A percentile compares a stretch with the other conserved stretches of the same genome.
These are phyloP conservation scores for Mobula hypostoma DNA, from an alignment of 2,113 vertebrate species.

Conservation along the genomic window DNA sequence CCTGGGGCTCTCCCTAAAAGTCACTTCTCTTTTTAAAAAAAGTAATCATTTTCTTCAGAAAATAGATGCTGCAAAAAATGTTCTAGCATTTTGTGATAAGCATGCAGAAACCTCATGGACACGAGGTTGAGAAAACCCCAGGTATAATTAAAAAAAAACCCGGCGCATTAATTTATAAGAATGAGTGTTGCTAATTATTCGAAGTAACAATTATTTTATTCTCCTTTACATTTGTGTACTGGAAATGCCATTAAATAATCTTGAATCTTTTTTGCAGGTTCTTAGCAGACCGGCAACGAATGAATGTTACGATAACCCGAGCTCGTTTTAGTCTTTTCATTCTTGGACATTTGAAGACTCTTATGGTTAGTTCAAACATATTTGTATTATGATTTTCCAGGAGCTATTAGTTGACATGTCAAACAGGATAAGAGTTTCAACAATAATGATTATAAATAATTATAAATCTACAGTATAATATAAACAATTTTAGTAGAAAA, in stretches of 20 bases:
- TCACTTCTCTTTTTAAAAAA: background rate
- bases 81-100: background rate
- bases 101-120: background rate
- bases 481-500: no score
- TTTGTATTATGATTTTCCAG: background rate
- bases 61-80: background rate
- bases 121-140: background rate
- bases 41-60: background rate
- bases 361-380: conserved; percentile 59
- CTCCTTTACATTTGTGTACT: no score
- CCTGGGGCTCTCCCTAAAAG: no score
- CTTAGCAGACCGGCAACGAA: conserved; percentile 66
- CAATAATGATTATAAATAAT: background rate
- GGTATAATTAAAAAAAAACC: background rate
- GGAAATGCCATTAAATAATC: background rate
- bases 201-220: no score
- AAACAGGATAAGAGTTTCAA: background rate
- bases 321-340: conserved; percentile 77
- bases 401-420: background rate
- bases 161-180: background rate
- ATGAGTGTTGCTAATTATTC: background rate
- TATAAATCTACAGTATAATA: background rate
- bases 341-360: conserved; percentile 66
- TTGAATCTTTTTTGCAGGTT: conserved; percentile 55
- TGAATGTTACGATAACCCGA: conserved; percentile 77